phyloP scores from a whole-genome alignment of 2,797 vertebrate species.

The Momotus momota region DNA sequence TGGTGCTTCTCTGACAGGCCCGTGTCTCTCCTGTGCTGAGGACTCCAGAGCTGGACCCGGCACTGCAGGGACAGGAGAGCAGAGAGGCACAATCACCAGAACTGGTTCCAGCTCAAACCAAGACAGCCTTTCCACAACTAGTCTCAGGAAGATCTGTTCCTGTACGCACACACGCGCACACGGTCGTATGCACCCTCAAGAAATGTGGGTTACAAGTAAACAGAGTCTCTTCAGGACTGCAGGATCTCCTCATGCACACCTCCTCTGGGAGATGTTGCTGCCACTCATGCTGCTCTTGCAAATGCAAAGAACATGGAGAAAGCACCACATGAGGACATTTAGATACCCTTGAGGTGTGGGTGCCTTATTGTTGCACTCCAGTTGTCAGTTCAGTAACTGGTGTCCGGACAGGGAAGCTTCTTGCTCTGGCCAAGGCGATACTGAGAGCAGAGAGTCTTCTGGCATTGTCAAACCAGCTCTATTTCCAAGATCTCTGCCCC shows the following conservation, averaged over 20 bases:
- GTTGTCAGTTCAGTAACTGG: neutral
- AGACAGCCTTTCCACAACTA: neutral
- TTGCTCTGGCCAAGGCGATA: neutral
- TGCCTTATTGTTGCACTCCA: neutral
- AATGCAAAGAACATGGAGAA: too few relatives aligned
- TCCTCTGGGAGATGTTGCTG: neutral
- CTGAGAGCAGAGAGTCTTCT: neutral
- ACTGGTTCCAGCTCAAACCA: too few relatives aligned
- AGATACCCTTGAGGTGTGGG: neutral
- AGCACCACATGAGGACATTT: neutral
- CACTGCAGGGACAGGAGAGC: too few relatives aligned
- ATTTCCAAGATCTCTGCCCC: neutral
- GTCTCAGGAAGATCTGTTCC: neutral
- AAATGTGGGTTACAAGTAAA: neutral
- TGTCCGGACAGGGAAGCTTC: neutral
- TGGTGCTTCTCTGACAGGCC: too few relatives aligned
- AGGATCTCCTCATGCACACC: neutral
- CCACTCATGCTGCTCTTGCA: fast-evolving
- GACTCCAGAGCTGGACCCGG: too few relatives aligned
- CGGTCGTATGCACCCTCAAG: neutral
- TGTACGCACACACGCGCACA: too few relatives aligned
- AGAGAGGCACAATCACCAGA: too few relatives aligned
- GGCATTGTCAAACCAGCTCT: neutral
- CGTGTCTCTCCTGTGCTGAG: too few relatives aligned
- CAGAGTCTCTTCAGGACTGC: neutral